Conservation (phyloP, 2,113 vertebrate species). For the Channa maculata region DNA sequence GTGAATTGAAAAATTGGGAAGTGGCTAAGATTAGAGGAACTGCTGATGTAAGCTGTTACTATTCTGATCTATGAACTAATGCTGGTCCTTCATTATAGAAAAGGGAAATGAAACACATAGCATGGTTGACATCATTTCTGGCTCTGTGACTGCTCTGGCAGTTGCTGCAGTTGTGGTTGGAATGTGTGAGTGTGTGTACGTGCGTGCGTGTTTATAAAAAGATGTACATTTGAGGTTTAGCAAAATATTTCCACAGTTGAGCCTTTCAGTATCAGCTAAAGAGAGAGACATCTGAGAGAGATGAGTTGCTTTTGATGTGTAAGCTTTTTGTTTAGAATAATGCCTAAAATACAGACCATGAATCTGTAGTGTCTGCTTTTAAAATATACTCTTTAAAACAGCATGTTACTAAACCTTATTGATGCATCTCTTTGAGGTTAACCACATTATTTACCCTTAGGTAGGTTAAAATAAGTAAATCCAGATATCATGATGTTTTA, state of each 20-base stretch:
- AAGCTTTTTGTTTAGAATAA: neutral
- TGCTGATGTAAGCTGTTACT: slow-evolving; percentile 36
- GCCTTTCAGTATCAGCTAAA: slow-evolving; percentile 2
- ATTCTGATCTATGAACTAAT: slow-evolving; percentile 42
- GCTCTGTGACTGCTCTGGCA: slow-evolving; percentile 21
- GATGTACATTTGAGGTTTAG: slow-evolving; percentile 44
- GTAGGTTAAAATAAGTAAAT: neutral
- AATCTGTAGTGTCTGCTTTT: too few relatives aligned
- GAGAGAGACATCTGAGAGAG: slow-evolving; percentile 12
- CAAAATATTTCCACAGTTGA: slow-evolving; percentile 61
- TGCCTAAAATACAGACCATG: neutral
- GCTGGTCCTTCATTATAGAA: slow-evolving; percentile 37
- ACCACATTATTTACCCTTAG: too few relatives aligned
- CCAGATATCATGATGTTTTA: neutral
- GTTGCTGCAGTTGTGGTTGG: slow-evolving; percentile 27
- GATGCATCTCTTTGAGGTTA: neutral
- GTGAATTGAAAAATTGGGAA: neutral
- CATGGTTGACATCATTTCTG: slow-evolving; percentile 55
- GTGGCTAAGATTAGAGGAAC: slow-evolving; percentile 4
- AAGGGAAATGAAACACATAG: slow-evolving; percentile 66
- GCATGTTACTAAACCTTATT: neutral
- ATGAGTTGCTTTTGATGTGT: slow-evolving; percentile 17
- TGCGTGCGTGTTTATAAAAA: slow-evolving; percentile 10
- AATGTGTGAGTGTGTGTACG: neutral
- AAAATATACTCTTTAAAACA: too few relatives aligned